phyloP scores from a whole-genome alignment of 2,888 invertebrate genomes.

The Meteorus cinctellus region DNA sequence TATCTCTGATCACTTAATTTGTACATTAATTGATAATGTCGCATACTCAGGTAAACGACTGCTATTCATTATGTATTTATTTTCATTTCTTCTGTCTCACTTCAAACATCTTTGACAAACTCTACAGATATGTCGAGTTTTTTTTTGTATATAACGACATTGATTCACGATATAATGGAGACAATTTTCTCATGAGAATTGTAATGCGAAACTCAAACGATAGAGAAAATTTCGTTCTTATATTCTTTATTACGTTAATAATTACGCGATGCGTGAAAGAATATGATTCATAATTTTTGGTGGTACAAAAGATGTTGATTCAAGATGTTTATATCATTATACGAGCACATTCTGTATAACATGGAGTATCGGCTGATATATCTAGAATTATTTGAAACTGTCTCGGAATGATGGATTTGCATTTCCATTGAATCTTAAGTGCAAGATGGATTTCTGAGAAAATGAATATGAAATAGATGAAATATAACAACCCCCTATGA shows the following conservation, averaged over 20 bases:
- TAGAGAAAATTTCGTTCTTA: background rate
- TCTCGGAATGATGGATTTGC: background rate
- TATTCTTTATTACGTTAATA: background rate
- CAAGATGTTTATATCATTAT: background rate
- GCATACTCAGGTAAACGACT: conserved; percentile 23
- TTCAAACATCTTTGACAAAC: background rate
- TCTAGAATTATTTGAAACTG: background rate
- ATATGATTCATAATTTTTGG: background rate
- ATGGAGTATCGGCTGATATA: background rate
- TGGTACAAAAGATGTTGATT: background rate
- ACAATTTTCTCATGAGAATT: background rate
- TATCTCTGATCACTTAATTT: conserved; percentile 28
- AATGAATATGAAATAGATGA: background rate
- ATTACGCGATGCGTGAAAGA: background rate
- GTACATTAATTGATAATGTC: conserved; percentile 24
- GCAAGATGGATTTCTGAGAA: background rate
- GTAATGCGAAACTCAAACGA: background rate
- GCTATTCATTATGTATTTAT: conserved; percentile 3
- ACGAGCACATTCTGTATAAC: background rate
- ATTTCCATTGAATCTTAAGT: background rate
- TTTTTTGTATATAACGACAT: conserved; percentile 16
- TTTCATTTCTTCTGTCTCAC: background rate
- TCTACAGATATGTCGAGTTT: background rate
- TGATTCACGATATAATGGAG: background rate
- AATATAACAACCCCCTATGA: background rate